Evolutionary conservation across 2,797 vertebrate genomes (phyloP).

Genomic region (Sebastes steindachneri): DNA sequence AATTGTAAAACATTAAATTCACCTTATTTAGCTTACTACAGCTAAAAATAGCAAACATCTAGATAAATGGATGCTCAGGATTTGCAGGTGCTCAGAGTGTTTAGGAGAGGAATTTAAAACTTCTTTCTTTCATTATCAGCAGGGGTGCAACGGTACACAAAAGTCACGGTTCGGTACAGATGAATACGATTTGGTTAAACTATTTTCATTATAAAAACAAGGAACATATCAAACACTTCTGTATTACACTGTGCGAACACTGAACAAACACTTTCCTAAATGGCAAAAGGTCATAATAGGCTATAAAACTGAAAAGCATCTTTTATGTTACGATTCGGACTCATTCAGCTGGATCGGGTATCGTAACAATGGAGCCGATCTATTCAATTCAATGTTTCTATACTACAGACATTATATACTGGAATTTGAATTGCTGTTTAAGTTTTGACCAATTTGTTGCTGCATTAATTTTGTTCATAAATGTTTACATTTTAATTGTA

Average conservation of each 20-base stretch:
- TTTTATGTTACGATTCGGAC: background rate
- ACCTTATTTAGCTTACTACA: background rate
- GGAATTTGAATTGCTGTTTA: no score
- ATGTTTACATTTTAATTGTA: no score
- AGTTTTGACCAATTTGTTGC: accelerated
- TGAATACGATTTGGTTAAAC: background rate
- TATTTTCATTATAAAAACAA: background rate
- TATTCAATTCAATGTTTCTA: no score
- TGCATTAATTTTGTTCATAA: no score
- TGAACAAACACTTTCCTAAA: background rate
- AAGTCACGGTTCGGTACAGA: background rate
- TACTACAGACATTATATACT: accelerated
- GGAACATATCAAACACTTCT: background rate
- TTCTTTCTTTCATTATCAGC: background rate
- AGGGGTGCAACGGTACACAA: background rate
- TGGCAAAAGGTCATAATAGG: background rate
- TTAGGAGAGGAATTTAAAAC: background rate
- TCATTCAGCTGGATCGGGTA: accelerated
- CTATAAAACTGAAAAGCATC: background rate
- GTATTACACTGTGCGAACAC: background rate
- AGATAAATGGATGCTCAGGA: background rate
- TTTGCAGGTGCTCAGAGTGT: background rate
- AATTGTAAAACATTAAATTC: background rate
- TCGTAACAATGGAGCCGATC: no score
- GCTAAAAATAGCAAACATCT: background rate